A percentile compares a stretch with the other conserved stretches of the same genome.
phyloP scores from a whole-genome alignment of 1,140 invertebrate species.

The Drosophila ambigua region DNA sequence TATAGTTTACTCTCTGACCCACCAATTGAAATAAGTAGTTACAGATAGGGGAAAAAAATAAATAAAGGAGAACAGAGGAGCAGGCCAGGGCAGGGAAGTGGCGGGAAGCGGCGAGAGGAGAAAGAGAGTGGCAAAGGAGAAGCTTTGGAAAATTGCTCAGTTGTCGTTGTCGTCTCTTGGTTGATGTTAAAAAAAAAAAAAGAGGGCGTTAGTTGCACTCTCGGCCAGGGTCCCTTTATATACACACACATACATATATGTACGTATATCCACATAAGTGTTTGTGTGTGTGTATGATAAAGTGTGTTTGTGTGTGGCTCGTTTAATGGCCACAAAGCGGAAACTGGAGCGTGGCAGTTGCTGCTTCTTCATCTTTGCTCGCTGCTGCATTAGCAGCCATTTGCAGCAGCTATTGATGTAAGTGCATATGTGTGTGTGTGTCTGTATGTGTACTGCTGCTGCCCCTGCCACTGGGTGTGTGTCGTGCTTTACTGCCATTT shows the following conservation, averaged over 20 bases:
- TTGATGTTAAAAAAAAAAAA: slow-evolving; percentile 12
- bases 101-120: background rate
- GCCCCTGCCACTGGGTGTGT: slow-evolving; percentile 13
- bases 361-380: slow-evolving; percentile 53
- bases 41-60: background rate
- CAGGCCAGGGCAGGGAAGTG: background rate
- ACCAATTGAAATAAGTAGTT: slow-evolving; percentile 35
- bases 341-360: slow-evolving; percentile 78
- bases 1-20: slow-evolving; percentile 44
- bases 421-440: slow-evolving; percentile 38
- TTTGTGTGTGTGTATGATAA: slow-evolving; percentile 14
- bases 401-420: slow-evolving; percentile 73
- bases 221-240: slow-evolving; percentile 3
- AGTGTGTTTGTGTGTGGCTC: slow-evolving; percentile 51
- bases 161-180: slow-evolving; percentile 33
- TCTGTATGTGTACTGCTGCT: background rate
- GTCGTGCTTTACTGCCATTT: slow-evolving; percentile 72
- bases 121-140: background rate
- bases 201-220: slow-evolving; percentile 35
- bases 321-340: slow-evolving; percentile 80
- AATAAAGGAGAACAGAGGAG: slow-evolving; percentile 1
- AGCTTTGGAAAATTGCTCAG: slow-evolving; percentile 36
- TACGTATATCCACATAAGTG: background rate
- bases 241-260: background rate
- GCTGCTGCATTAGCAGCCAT: slow-evolving; percentile 77